A percentile compares a stretch with the other conserved stretches of the same genome.
Conservation (phyloP, 2,113 vertebrate species). For the Entosphenus tridentatus region DNA sequence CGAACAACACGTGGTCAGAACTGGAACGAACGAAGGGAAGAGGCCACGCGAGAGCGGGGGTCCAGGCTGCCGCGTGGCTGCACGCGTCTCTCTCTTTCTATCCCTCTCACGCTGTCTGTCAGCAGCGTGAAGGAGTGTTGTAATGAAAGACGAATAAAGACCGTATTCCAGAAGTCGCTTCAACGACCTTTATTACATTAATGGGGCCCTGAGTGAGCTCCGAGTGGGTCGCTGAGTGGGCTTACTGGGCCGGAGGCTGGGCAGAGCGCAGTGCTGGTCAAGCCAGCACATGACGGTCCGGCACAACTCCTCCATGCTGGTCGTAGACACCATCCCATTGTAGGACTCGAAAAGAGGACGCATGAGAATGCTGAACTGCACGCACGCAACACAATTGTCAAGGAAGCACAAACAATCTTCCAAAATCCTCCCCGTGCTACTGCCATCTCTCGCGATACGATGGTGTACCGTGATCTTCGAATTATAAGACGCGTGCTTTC, state of each 20-base stretch:
- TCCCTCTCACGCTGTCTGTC: no score
- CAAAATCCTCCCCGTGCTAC: neutral
- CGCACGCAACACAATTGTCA: conserved; percentile 17
- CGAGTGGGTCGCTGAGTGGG: neutral
- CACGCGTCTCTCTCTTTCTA: no score
- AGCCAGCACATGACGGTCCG: conserved; percentile 57
- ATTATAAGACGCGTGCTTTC: no score
- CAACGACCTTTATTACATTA: neutral
- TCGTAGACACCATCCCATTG: conserved; percentile 52
- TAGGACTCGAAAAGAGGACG: conserved; percentile 88
- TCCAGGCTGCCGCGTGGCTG: neutral
- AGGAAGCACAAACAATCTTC: conserved; percentile 16
- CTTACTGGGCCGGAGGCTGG: conserved; percentile 70
- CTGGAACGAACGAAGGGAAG: no score
- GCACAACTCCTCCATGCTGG: conserved; percentile 47
- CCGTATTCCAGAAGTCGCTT: neutral
- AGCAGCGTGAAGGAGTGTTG: no score
- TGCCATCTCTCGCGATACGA: neutral
- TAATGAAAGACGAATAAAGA: no score
- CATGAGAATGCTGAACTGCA: conserved; percentile 78
- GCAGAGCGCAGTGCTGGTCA: conserved; percentile 61
- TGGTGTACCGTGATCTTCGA: no score
- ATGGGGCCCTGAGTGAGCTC: neutral
- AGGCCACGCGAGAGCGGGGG: no score
- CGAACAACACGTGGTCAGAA: no score